A percentile compares a stretch with the other conserved stretches of the same genome.
Conservation (phyloP, 2,797 vertebrate species). For the Taeniopygia guttata region DNA sequence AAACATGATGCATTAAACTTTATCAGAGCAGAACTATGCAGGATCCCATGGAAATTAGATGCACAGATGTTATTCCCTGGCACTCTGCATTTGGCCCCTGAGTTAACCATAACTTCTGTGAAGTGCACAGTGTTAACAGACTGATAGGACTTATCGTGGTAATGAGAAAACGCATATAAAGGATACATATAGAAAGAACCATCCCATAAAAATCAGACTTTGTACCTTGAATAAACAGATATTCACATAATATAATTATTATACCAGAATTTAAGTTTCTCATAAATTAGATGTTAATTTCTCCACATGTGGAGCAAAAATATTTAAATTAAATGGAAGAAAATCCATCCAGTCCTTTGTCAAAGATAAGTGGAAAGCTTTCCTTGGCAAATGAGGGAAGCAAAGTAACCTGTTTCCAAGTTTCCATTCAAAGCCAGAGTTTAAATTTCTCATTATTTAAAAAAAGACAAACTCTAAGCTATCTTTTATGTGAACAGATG, state of each 20-base stretch:
- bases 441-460: not conserved
- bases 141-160: not conserved
- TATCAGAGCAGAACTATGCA: not conserved
- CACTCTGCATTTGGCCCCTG: not conserved
- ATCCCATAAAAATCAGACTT: not conserved
- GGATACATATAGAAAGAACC: not conserved
- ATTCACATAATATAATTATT: not conserved
- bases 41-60: not conserved
- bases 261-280: not conserved
- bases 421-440: not conserved
- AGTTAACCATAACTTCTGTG: not conserved
- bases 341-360: not conserved
- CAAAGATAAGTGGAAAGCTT: not conserved
- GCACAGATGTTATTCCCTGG: not conserved
- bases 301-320: not conserved
- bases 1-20: not conserved
- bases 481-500: slow-evolving; percentile 46
- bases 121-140: not conserved
- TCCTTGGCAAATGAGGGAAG: not conserved
- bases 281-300: not conserved
- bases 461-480: slow-evolving; percentile 21
- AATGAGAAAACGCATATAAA: not conserved
- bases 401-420: not conserved
- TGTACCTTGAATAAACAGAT: not conserved
- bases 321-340: not conserved